Evolutionary conservation across 2,888 invertebrate species (phyloP).

Genomic region (Drosophila anomalata): DNA sequence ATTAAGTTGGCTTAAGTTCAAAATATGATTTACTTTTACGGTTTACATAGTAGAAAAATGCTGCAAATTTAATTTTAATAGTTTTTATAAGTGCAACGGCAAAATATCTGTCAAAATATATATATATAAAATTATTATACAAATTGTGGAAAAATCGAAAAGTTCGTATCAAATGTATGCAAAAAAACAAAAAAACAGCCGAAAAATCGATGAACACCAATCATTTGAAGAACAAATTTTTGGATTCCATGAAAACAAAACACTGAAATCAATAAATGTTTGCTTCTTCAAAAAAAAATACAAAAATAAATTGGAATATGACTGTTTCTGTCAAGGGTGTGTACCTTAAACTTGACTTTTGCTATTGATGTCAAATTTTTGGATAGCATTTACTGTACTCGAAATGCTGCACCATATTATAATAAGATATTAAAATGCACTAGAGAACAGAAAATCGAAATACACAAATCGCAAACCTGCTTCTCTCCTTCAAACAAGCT

Average conservation of each 20-base stretch:
- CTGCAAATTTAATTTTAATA: constrained; percentile 73
- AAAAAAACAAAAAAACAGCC: constrained; percentile 10
- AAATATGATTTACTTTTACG: constrained; percentile 69
- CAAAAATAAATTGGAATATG: constrained; percentile 44
- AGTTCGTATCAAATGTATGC: constrained; percentile 38
- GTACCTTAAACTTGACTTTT: constrained; percentile 23
- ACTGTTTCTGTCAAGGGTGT: constrained; percentile 37
- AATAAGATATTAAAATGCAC: constrained; percentile 35
- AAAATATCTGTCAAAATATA: constrained; percentile 27
- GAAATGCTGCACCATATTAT: constrained; percentile 40
- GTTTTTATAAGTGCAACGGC: constrained; percentile 70
- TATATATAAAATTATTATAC: constrained; percentile 55
- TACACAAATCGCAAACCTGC: constrained; percentile 49
- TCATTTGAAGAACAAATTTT: constrained; percentile 43
- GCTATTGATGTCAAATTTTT: constrained; percentile 24
- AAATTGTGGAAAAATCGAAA: constrained; percentile 65
- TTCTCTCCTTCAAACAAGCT: constrained; percentile 68
- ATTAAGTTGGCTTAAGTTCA: constrained; percentile 73
- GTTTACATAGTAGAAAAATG: constrained; percentile 62
- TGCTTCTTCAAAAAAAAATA: constrained; percentile 65
- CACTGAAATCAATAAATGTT: constrained; percentile 59
- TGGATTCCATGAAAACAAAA: constrained; percentile 56
- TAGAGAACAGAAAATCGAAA: constrained; percentile 29
- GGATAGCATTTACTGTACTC: constrained; percentile 37
- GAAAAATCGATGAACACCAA: constrained; percentile 27